Base-by-base conservation (phyloP, 2,888 invertebrate genomes). In the Noctua fimbriata region DNA sequence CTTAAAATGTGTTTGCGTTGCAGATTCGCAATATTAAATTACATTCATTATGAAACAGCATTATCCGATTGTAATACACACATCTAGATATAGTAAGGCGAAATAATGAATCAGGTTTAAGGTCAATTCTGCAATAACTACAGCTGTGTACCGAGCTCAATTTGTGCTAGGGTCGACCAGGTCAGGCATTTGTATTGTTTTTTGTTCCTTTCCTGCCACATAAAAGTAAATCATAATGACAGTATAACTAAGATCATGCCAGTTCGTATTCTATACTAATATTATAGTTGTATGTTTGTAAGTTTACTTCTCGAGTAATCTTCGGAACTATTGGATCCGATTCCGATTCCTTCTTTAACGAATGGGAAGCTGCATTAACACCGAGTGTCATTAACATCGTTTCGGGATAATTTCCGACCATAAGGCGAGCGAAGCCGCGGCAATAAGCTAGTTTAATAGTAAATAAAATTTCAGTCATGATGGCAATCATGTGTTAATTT, bases 11-110 rank as follows among this genome's bases (percentile, higher is more conserved):
- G 76, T 82, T 79, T 76, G 71, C 52, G 67, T 76, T 82, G 81
- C 79, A 81, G 58, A 88, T 86, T 81, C 58, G 75, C 77, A 78
- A 80, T 77, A 83, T 78, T 73, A 81, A 77, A 79, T 88, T 86
- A 85, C 73, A 55, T 82, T 81, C 5, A 72, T 87, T 85, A 84
- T 88, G 84, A 82, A 86, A 88, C 69, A 41, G 52, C 49, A 79
- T 69, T 66, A 76, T 63, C 16, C 28, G 55, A 84, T 77, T 65
- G 32, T 65, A 75, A 75, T n/a, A 84, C 69, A 69, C 70, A 69
- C 36, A 79, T 66, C 47, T 82, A 44, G 66, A 32, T 81, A 52
- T 69, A 52, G 41, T 69, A 55, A 73, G 41, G 76, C 36, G 65
- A 83, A 49, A 74, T 65, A 81, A 66, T 44, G n/a, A 74, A 77